Evolutionary conservation across 2,797 vertebrate genomes (phyloP), one percentile per base, ranked within the genome.

Genomic region (Clarias fuscus): DNA sequence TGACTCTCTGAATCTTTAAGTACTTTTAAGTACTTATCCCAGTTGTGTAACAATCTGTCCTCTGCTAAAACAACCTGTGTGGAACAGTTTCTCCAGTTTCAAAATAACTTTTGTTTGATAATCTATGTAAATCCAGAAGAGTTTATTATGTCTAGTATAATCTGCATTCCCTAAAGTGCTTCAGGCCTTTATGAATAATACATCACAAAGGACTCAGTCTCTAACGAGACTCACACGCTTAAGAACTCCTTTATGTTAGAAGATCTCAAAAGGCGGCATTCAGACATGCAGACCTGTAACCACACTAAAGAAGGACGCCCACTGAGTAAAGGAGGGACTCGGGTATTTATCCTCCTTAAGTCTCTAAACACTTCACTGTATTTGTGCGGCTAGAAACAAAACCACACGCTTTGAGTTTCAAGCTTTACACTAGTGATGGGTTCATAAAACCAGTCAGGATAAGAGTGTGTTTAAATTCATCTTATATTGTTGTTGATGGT

Each of bases 181-280:
- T 48, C 77, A 61, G 7, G 43, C 27, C 48, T 8, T 33, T 22
- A 65, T 84, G 72, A 68, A 84, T 78, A 71, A 83, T 11, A 65
- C 30, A 85, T 76, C 59, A 37, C 30, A 27, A 53, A 37, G 20
- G 27, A 43, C 59, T 67, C 81, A 48, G 27, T 27, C 17, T 43
- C 73, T 22, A 76, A 72, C 88, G 77, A 86, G 87, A 89, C 90
- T 91, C 90, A 85, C 89, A 89, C 85, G 88, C 88, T 88, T 56
- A 88, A 92, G 85, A 89, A 90, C 67, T 85, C 70, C 85, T 91
- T 56, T 71, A 84, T 85, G 84, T 90, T 24, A 85, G 88, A 78
- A 87, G 84, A 86, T 67, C 33, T 82, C 88, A 89, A 83, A 86
- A 87, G 83, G 73, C 56, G 62, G 80, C 86, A 85, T 87, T 91